Evolutionary conservation across 2,113 vertebrate genomes (phyloP), one percentile per base, ranked within the genome.

Genomic region (Solea senegalensis): DNA sequence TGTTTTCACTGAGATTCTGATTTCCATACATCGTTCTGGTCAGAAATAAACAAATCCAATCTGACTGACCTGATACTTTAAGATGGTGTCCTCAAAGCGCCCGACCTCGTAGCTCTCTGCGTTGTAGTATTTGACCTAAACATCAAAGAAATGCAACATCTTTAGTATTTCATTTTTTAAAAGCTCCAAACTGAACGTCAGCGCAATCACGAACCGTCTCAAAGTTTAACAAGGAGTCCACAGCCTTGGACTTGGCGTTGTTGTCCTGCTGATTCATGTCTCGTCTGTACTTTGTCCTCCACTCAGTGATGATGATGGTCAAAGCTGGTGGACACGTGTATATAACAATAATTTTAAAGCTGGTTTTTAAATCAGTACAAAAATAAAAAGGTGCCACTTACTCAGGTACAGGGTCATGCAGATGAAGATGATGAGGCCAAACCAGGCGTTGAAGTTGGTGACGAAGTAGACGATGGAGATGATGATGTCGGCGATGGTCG

Each of bases 81-180:
- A 0, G 72, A 99, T 96, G 73, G 96, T 93, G 0, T 95, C 94
- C 0, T 94, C 95, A 55, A 96, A 99, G 13, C 96, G 93, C 10
- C 91, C 81, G 15, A 96, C 96, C 86, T 99, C 97, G 0, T 99
- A 98, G 73, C 65, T 81, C 85, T 99, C 97, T 0, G 97, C 96
- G 0, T 96, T 98, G 86, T 98, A 98, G 82, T 99, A 99, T 77
- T 99, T 99, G 59, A 99, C 97, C 97, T 99, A 64, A 43, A 34
- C 34, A 67, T 27, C 5, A 27, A 6, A 45, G 1, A 41, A 58
- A 11, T 45, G 11, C 16, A 46, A 0, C 5, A 7, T 49, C 15
- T 13, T 16, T 7, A 11, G 9, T 21, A 40, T 12, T 9, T 5
- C 1, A 1, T 12, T 48, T 9, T n/a, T 40, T 10, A 0, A 11